Evolutionary conservation across 2,888 invertebrate species (phyloP), one percentile per base, ranked within the genome.

Genomic region (Thalpophila matura): DNA sequence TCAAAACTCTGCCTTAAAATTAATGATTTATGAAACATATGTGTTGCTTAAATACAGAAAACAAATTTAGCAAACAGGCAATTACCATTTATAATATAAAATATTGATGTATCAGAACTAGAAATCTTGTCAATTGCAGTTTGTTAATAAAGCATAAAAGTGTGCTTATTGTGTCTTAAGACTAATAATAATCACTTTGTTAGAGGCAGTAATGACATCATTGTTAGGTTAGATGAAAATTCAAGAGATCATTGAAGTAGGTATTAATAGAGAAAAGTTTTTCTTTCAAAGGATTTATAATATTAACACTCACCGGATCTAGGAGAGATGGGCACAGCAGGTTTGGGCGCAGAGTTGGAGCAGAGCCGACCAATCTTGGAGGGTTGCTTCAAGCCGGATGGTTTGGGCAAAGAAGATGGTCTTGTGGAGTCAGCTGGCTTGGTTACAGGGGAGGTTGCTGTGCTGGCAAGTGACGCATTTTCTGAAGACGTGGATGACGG

Each of bases 281-380:
- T 24, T 55, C 20, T 27, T n/a, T 47, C 12, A 47, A 46, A 29
- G 56, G 43, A 61, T 26, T 46, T 9, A 56, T 43, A 55, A 74
- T 38, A 43, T 45, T 65, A 53, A 66, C 53, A 91, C 95, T 95
- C 82, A 95, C 95, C 95, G 85, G 86, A 86, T 91, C 95, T 91
- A 18, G 96, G 96, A 61, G 96, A 95, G 45, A 96, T 93, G 29
- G 97, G 97, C 56, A 97, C 89, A n/a, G 96, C 96, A 67, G 97
- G 96, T 88, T 97, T 97, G 7, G 96, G 96, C 66, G 96, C 93
- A 64, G 95, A 92, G 57, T 96, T 95, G 76, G 96, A 95, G 82
- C 97, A 97, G 35, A 96, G 95, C 74, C 97, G 91, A 61, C 96
- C 96, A 83, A 97, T 97, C 90, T 96, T 97, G 42, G 96, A 95